Base-by-base conservation (phyloP, 1,140 invertebrate species). In the Ostrea denselamellosa region DNA sequence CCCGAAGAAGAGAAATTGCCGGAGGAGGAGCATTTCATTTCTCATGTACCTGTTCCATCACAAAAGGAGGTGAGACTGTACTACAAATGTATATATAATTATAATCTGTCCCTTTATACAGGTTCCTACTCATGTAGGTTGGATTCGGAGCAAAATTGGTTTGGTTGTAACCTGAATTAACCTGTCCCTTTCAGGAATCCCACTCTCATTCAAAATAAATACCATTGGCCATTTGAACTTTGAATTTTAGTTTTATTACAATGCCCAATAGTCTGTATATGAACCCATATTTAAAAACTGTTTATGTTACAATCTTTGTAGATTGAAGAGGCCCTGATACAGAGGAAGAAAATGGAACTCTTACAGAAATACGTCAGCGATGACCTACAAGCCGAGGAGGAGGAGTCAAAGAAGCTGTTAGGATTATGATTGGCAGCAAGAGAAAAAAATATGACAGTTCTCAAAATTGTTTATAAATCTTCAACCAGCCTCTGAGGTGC, bases 261-360 rank as follows among this genome's bases (percentile, higher is more conserved):
- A 44, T 44, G 34, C 34, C 34, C 34, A 44, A 44, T 44, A 44
- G 34, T 44, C 34, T 44, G 34, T 44, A 44, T 2, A 44, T 44
- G 34, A 2, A 44, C 5, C 34, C 34, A 44, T 1, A 2, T 44
- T 44, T 44, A 44, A 44, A 44, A 2, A 2, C 5, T 44, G 1
- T 44, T 44, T 44, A 1, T 44, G 34, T 44, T 44, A 44, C 34
- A 44, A 44, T 44, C 83, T 62, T 90, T 94, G 85, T 89, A 95
- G 94, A 97, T 99, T 84, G 97, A 99, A 93, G 97, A 98, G 92
- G 98, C 98, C 0, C 95, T 99, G 53, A 95, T 99, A 0, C 96
- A 96, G 90, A 96, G 97, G 91, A 98, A 98, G 93, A 99, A 99
- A 94, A 97, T 97, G 94, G 98, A 99, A 94, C 94, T 99, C 28